phyloP scores from a whole-genome alignment of 2,113 vertebrate genomes.

The Coracopsis vasa region DNA sequence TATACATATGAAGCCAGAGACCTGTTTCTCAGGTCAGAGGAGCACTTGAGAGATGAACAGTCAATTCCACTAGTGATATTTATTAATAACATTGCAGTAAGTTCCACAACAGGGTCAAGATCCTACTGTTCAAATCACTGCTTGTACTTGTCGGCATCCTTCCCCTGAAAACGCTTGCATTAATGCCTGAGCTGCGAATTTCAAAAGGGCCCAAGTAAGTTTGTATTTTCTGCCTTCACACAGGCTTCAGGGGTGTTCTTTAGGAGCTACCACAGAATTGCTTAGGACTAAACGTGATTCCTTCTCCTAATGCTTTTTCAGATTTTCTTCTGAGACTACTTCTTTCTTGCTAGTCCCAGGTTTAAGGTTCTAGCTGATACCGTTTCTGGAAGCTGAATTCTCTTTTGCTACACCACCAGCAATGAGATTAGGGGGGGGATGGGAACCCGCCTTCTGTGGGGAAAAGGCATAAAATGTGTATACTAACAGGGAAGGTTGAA shows the following conservation, averaged over 20 bases:
- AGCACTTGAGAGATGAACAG: background rate
- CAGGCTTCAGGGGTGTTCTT: background rate
- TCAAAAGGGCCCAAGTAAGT: background rate
- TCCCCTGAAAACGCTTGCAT: background rate
- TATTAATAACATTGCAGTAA: background rate
- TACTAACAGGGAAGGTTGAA: background rate
- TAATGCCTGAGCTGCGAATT: background rate
- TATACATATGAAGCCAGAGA: background rate
- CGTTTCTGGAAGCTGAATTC: background rate
- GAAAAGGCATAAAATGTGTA: background rate
- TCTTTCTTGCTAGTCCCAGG: background rate
- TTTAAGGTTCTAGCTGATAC: background rate
- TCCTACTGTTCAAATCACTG: background rate
- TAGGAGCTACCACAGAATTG: background rate
- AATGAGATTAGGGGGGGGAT: background rate
- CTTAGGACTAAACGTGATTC: background rate
- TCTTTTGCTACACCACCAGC: background rate
- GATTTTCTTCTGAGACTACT: background rate
- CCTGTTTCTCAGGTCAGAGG: background rate
- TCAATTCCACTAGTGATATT: background rate
- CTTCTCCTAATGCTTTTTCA: background rate
- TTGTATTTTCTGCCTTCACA: background rate
- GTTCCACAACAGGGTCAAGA: background rate
- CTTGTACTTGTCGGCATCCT: background rate
- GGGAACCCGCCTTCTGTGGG: background rate